Conservation (phyloP, 1,140 invertebrate species). For the Pinna nobilis region DNA sequence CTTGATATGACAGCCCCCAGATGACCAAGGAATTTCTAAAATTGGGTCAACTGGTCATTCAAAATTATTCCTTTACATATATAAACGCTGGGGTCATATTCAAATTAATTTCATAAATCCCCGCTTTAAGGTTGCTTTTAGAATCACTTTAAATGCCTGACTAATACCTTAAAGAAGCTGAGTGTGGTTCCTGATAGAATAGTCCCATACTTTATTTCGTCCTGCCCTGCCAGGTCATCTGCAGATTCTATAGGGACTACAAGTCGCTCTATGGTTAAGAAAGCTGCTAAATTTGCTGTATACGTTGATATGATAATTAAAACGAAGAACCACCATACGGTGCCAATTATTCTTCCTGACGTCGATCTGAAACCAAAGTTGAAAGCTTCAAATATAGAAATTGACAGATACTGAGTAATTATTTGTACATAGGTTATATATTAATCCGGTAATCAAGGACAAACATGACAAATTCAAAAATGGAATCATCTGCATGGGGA, state of each 20-base stretch:
- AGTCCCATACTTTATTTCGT: constrained; percentile 71
- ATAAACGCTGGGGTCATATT: not conserved
- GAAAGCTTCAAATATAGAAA: not conserved
- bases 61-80: not conserved
- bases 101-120: too few relatives aligned
- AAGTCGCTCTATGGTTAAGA: constrained; percentile 72
- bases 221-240: constrained; percentile 71
- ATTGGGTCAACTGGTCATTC: not conserved
- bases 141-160: not conserved
- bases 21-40: too few relatives aligned
- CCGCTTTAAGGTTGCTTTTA: not conserved
- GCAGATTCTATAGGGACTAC: constrained; percentile 69
- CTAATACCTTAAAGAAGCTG: constrained; percentile 69
- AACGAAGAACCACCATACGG: constrained; percentile 74
- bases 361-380: constrained; percentile 62
- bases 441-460: too few relatives aligned
- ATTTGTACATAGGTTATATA: not conserved
- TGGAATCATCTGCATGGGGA: too few relatives aligned
- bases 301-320: constrained; percentile 75
- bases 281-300: constrained; percentile 74
- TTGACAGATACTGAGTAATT: not conserved
- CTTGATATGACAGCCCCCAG: too few relatives aligned
- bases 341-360: constrained; percentile 73
- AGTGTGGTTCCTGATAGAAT: constrained; percentile 67
- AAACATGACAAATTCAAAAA: not conserved